phyloP scores from a whole-genome alignment of 2,113 vertebrate species.

The Castor canadensis region DNA sequence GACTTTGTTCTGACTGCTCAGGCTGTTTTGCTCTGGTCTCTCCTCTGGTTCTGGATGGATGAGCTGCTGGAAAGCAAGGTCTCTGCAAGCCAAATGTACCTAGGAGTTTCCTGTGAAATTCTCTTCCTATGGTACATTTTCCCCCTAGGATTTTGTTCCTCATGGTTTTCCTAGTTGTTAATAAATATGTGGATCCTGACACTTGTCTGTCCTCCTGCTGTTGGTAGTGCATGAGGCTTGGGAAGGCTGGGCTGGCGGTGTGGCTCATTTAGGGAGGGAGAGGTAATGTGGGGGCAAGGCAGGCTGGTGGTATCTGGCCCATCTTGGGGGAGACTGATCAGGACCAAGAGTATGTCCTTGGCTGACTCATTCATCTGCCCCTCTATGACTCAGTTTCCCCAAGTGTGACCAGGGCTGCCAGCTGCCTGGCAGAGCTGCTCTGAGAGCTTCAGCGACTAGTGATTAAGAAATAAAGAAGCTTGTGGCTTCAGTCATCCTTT shows the following conservation, averaged over 20 bases:
- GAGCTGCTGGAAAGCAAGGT: background rate
- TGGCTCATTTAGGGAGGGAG: conserved; percentile 10
- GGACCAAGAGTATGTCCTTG: background rate
- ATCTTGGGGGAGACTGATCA: background rate
- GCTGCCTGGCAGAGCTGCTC: conserved; percentile 31
- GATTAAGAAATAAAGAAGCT: conserved; percentile 77
- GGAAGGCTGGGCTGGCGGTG: background rate
- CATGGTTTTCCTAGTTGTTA: background rate
- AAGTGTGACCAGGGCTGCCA: conserved; percentile 60
- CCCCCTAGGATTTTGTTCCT: background rate
- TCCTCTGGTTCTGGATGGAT: conserved; percentile 2
- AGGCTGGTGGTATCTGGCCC: background rate
- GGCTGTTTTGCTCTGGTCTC: background rate
- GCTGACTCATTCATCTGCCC: conserved; percentile 24
- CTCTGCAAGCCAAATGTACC: background rate
- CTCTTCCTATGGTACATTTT: background rate
- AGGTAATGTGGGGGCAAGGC: background rate
- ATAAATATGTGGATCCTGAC: background rate
- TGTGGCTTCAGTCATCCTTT: conserved; percentile 73
- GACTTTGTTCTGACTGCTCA: conserved; percentile 21
- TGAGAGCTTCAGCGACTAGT: conserved; percentile 52
- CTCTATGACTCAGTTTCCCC: conserved; percentile 71
- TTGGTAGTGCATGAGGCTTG: background rate
- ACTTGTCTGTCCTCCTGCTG: background rate
- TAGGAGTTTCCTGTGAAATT: background rate